These are phyloP conservation scores for Andrena camellia DNA, from an alignment of 2,888 invertebrate genomes.

Conservation along the genomic window DNA sequence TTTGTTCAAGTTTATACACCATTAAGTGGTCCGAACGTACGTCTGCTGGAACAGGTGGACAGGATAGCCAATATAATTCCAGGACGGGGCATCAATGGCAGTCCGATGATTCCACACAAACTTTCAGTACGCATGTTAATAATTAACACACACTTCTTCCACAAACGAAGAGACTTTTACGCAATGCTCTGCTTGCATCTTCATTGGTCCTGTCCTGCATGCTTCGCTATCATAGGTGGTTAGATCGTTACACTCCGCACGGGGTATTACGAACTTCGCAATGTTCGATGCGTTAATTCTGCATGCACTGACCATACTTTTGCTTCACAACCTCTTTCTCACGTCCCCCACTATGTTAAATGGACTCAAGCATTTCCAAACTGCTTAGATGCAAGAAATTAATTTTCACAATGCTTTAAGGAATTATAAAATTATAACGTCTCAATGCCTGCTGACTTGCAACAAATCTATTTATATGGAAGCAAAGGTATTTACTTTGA, in stretches of 20 bases:
- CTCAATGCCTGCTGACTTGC: constrained; percentile 61
- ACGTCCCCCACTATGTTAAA: constrained; percentile 13
- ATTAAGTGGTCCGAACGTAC: constrained; percentile 80
- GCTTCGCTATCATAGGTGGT: constrained; percentile 1
- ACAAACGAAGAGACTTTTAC: constrained; percentile 27
- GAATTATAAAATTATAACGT: constrained; percentile 59
- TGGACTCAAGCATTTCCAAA: constrained; percentile 26
- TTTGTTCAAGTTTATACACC: constrained; percentile 82
- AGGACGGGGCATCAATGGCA: constrained; percentile 80
- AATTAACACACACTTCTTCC: constrained; percentile 69
- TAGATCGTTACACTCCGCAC: background rate
- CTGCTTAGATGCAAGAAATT: constrained; percentile 46
- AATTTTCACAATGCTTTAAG: constrained; percentile 57
- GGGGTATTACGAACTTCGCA: background rate
- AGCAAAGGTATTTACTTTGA: constrained; percentile 64
- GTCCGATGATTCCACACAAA: constrained; percentile 77
- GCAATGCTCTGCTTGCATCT: constrained; percentile 18
- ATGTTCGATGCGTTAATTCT: background rate
- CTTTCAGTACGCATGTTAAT: constrained; percentile 84
- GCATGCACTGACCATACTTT: background rate
- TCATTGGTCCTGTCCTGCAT: background rate
- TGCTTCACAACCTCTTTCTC: constrained; percentile 7
- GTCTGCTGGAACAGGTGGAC: constrained; percentile 82
- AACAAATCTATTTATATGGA: constrained; percentile 65
- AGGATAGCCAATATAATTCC: constrained; percentile 81